These are phyloP conservation scores for Argyrosomus regius DNA, from an alignment of 2,797 vertebrate species.

Conservation along the genomic window DNA sequence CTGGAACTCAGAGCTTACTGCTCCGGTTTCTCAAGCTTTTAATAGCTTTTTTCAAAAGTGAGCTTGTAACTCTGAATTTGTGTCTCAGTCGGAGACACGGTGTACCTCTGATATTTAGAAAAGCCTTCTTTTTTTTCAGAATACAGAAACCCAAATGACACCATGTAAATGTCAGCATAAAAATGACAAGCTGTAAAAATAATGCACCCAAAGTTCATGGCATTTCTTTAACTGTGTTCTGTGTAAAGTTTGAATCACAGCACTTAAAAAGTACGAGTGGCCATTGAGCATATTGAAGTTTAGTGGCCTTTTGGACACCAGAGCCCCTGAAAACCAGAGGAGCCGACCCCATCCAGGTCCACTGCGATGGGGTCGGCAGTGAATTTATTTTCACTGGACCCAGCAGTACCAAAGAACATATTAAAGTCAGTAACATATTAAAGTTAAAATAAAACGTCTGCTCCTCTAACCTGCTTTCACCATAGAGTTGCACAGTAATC, in stretches of 20 bases:
- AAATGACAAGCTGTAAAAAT: slow-evolving; percentile 10
- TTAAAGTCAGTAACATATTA: background rate
- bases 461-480: background rate
- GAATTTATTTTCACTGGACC: background rate
- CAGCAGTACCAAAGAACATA: background rate
- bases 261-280: background rate
- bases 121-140: slow-evolving; percentile 18
- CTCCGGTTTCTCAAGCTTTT: slow-evolving; percentile 36
- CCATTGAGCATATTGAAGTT: background rate
- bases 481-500: slow-evolving; percentile 1
- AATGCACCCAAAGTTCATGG: slow-evolving; percentile 9
- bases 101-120: slow-evolving; percentile 40
- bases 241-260: slow-evolving; percentile 9
- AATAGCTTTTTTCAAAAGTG: slow-evolving; percentile 25
- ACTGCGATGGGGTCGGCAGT: background rate
- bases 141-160: slow-evolving; percentile 25
- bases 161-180: slow-evolving; percentile 28
- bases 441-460: background rate
- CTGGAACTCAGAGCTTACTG: slow-evolving; percentile 38
- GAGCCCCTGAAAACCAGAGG: background rate
- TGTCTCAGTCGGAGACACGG: slow-evolving; percentile 35
- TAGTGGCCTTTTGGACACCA: background rate
- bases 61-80: slow-evolving; percentile 37
- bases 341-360: background rate
- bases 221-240: slow-evolving; percentile 5